Evolutionary conservation across 2,888 invertebrate species (phyloP), one percentile per base, ranked within the genome.

Genomic region (Tanypteryx hageni): DNA sequence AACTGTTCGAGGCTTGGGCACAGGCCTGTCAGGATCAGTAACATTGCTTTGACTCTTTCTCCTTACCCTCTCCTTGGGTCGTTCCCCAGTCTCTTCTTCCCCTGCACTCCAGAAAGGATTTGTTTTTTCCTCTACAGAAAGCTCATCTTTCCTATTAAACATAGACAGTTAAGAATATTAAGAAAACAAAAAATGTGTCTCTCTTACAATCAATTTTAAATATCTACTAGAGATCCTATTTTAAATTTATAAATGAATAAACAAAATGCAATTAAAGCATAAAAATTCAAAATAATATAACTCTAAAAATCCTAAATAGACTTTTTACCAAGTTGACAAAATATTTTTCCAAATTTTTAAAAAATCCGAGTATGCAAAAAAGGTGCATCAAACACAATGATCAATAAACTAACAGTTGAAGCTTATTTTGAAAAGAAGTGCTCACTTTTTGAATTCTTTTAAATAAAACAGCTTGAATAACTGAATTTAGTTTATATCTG

Each of bases 81-180:
- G 44, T 3, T 68, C 89, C 61, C 64, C 64, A 61, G 61, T 44
- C 8, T 89, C 89, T 18, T 89, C 89, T n/a, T 89, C 89, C 14
- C 89, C 89, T 10, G 89, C 89, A 89, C 89, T 89, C 89, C 89
- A 89, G 64, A 89, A 89, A 18, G 89, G 89, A 89, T 89, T 89
- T 14, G 64, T 18, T 89, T 64, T 64, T 11, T 89, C 89, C n/a
- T 44, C 89, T 44, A n/a, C 8, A 44, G 89, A 64, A 89, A 44
- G 56, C 18, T 18, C 44, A 16, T 68, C 64, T 9, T n/a, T 27
- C 27, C 58, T 64, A 11, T 64, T 64, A 18, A 13, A 68, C 2
- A 64, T 10, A 14, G 2, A 61, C 18, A 44, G 44, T 44, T 44
- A 44, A 44, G 5, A 44, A n/a, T n/a, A n/a, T n/a, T n/a, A n/a